Evolutionary conservation across 1,140 invertebrate species (phyloP), one percentile per base, ranked within the genome.

Genomic region (Zaprionus ghesquierei): DNA sequence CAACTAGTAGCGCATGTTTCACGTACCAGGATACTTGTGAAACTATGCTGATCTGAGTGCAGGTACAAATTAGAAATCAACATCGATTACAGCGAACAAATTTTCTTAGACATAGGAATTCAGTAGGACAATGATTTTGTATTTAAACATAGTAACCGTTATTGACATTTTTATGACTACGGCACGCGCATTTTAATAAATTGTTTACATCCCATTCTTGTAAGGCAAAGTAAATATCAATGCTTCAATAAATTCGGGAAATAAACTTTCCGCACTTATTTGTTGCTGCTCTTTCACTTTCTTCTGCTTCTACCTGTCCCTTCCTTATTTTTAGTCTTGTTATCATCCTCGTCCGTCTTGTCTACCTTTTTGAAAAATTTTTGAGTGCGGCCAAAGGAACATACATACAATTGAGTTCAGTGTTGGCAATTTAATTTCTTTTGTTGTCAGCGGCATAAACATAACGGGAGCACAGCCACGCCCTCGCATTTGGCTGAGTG

Each of bases 351-450:
- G 6, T 18, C 38, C 18, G 38, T 44, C 38, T 18, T 22, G 18
- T 15, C 22, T 29, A 9, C 4, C 41, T 51, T 35, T 72, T 79
- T 76, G 59, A 76, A 35, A 77, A 73, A 84, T 65, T 84, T 82
- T 84, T 72, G 69, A 82, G 79, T 76, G 68, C 31, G 46, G 62
- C 64, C 61, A 68, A 63, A 63, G 50, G 35, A 62, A 64, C 79
- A 79, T 79, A 87, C 76, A 51, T 82, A 82, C 79, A 87, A 89
- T 87, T 87, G 84, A 87, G 82, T 84, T 89, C 84, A 84, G 79
- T 89, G 82, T 79, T 89, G 76, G 79, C 79, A 89, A 87, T 87
- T 87, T 84, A 87, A 87, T 87, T 87, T 87, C 84, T 87, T 87
- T 87, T 87, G 84, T 87, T 87, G 84, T 84, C 84, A 84, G 53